Evolutionary conservation across 2,113 vertebrate species (phyloP), one percentile per base, ranked within the genome.

Genomic region (Rhynchomys soricoides): DNA sequence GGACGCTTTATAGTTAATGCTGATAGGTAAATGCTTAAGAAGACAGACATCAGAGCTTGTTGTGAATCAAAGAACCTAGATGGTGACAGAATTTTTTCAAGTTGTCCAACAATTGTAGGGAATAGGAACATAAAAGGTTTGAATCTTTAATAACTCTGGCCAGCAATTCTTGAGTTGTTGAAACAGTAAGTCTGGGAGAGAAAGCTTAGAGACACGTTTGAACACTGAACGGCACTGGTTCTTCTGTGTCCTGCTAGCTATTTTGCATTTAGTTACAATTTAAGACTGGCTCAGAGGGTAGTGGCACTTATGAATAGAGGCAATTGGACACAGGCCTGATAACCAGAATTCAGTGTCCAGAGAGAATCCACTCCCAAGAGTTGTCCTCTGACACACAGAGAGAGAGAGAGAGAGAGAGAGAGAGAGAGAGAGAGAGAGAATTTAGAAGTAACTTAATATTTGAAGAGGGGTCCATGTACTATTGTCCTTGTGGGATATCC

Each of bases 71-170:
- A 64, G 57, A 68, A 59, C 79, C 57, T 90, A 81, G 85, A 91
- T 86, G 31, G 8, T 43, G 19, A 50, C 82, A 5, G 22, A 83
- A 94, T 78, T 95, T 50, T 94, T 55, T 93, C 79, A 92, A 95
- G 75, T 34, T 79, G n/a, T 71, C 77, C 57, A 31, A 40, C 4
- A 5, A 6, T 73, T 89, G 40, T 74, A 12, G 37, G 26, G 5
- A 22, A 22, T 73, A 86, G 45, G 75, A 97, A 77, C 31, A 50
- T 82, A 66, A 73, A 70, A 77, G 12, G 24, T 90, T 91, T 24
- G 15, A 48, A 86, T 96, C 77, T 90, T 94, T 97, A 90, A 89
- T 34, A 92, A 93, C 9, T 50, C 64, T 66, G 75, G 9, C 50
- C 55, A 50, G 43, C 43, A 87, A 1, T 81, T 93, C 62, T 93